A percentile compares a stretch with the other conserved stretches of the same genome.
Evolutionary conservation across 2,113 vertebrate genomes (phyloP).

Genomic region (Hypocryptadius cinnamomeus): DNA sequence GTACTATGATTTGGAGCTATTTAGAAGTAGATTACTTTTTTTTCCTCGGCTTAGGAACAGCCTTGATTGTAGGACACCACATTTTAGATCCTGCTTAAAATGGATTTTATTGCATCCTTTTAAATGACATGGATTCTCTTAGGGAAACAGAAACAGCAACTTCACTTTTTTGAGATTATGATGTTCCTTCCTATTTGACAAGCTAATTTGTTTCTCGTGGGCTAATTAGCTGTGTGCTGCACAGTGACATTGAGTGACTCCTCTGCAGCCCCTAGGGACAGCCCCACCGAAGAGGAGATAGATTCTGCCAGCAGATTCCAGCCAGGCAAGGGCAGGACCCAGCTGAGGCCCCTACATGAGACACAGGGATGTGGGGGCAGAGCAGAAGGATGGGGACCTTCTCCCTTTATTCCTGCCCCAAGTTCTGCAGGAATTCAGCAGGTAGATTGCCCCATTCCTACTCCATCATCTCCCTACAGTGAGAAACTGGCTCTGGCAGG

Average conservation of each 20-base stretch:
- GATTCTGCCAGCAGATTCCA: not conserved
- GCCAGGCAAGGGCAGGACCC: not conserved
- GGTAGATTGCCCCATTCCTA: fast-evolving
- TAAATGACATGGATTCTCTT: not conserved
- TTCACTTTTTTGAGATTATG: not conserved
- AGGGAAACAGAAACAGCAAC: not conserved
- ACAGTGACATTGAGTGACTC: not conserved
- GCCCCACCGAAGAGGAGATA: not conserved
- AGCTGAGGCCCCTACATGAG: not conserved
- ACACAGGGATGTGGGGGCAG: fast-evolving
- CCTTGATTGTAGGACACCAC: not conserved
- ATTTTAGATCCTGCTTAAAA: not conserved
- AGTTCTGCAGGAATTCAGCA: not conserved
- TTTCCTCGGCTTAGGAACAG: not conserved
- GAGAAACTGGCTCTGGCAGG: not conserved
- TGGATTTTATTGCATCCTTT: not conserved
- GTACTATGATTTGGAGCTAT: not conserved
- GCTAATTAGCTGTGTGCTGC: not conserved
- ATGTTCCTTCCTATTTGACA: not conserved
- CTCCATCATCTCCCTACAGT: fast-evolving
- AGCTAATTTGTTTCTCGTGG: not conserved
- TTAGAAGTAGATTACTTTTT: not conserved
- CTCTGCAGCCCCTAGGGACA: not conserved
- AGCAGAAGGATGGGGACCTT: not conserved
- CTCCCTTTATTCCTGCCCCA: not conserved